phyloP scores from a whole-genome alignment of 2,888 invertebrate species.

The Chironomus tentans region DNA sequence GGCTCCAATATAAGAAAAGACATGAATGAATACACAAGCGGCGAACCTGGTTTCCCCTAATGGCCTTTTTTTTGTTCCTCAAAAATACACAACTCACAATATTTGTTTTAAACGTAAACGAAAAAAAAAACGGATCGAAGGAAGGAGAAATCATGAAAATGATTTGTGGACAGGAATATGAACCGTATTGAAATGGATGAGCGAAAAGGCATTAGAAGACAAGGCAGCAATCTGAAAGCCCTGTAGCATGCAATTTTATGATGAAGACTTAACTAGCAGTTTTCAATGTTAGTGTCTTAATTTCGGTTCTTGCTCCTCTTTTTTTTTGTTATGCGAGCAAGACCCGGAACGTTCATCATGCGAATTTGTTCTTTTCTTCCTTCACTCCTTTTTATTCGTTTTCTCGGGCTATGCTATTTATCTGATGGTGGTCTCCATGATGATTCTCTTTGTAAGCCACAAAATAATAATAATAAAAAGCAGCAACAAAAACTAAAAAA shows the following conservation, averaged over 20 bases:
- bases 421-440: conserved; percentile 20
- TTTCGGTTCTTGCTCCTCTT: conserved; percentile 4
- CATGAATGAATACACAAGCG: conserved; percentile 9
- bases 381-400: background rate
- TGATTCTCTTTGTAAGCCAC: background rate
- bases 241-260: background rate
- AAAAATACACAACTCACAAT: background rate
- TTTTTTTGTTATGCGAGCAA: background rate
- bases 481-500: background rate
- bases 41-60: background rate
- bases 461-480: background rate
- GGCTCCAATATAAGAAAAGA: conserved; percentile 1
- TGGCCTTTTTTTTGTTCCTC: background rate
- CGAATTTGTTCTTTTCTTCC: background rate
- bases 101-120: background rate
- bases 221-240: background rate
- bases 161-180: background rate
- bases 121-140: background rate
- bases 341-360: background rate
- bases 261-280: conserved; percentile 25
- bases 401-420: conserved; percentile 7
- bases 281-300: conserved; percentile 21
- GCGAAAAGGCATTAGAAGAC: background rate
- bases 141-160: background rate
- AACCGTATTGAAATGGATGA: background rate